A percentile compares a stretch with the other conserved stretches of the same genome.
These are phyloP conservation scores for Poecilia picta DNA, from an alignment of 2,797 vertebrate genomes.

Conservation along the genomic window DNA sequence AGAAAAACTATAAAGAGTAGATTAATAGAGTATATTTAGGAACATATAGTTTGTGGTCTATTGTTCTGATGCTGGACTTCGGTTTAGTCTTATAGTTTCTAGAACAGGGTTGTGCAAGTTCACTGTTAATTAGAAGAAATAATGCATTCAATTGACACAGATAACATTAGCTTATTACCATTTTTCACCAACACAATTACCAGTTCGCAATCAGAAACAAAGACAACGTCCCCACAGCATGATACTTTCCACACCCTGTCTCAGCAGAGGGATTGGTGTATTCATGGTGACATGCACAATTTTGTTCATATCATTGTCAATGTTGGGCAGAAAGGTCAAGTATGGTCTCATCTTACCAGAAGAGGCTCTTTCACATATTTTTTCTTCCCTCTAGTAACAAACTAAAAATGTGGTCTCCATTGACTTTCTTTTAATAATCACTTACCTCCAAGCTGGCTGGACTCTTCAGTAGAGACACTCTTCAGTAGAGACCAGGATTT, in stretches of 20 bases:
- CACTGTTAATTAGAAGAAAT: background rate
- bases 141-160: background rate
- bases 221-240: background rate
- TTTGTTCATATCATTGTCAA: background rate
- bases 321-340: background rate
- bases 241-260: background rate
- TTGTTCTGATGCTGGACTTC: background rate
- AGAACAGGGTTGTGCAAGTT: background rate
- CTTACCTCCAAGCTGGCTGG: background rate
- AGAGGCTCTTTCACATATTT: background rate
- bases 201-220: background rate
- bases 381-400: background rate
- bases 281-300: background rate
- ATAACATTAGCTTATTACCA: background rate
- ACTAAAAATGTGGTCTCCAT: background rate
- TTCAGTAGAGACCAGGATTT: background rate
- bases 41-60: background rate
- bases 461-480: background rate
- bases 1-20: slow-evolving; percentile 5
- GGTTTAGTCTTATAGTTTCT: background rate
- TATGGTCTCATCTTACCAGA: background rate
- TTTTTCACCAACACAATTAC: background rate
- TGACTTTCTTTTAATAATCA: background rate
- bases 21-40: background rate
- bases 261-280: background rate